phyloP scores from a whole-genome alignment of 2,888 invertebrate genomes.

The Latheticus oryzae region DNA sequence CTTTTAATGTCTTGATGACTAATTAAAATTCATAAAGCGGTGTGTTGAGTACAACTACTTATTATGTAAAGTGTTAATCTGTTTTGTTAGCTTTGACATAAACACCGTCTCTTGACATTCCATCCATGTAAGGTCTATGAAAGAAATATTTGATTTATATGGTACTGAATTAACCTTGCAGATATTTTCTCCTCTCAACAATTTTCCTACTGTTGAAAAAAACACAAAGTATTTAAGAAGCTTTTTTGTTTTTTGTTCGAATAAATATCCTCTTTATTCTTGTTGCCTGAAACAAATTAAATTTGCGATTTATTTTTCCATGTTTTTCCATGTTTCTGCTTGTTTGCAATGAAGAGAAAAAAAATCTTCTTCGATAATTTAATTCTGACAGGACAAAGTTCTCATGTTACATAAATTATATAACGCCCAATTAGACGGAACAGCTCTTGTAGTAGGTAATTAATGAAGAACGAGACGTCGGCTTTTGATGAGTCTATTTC shows the following conservation, averaged over 20 bases:
- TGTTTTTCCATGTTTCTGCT: conserved; percentile 10
- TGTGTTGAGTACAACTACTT: conserved; percentile 27
- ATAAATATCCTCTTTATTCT: conserved; percentile 29
- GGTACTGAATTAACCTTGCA: conserved; percentile 27
- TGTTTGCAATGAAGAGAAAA: conserved; percentile 4
- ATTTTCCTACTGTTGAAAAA: conserved; percentile 11
- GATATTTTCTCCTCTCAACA: background rate
- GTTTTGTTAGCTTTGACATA: conserved; percentile 34
- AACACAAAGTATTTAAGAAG: conserved; percentile 29
- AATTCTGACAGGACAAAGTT: conserved; percentile 15
- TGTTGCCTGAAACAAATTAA: conserved; percentile 26
- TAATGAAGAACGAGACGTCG: conserved; percentile 21
- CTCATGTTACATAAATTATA: conserved; percentile 29
- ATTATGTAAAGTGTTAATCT: conserved; percentile 38
- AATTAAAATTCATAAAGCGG: conserved; percentile 31
- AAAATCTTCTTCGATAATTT: conserved; percentile 12
- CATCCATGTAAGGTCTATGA: conserved; percentile 15
- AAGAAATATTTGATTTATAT: conserved; percentile 26
- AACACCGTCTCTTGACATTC: conserved; percentile 33
- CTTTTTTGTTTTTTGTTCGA: conserved; percentile 28
- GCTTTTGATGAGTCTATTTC: conserved; percentile 28
- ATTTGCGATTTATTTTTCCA: conserved; percentile 24
- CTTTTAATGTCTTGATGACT: background rate
- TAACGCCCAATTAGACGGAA: conserved; percentile 16
- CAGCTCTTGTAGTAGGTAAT: conserved; percentile 21